Conservation (phyloP, 2,888 invertebrate species). For the Plebejus anna region DNA sequence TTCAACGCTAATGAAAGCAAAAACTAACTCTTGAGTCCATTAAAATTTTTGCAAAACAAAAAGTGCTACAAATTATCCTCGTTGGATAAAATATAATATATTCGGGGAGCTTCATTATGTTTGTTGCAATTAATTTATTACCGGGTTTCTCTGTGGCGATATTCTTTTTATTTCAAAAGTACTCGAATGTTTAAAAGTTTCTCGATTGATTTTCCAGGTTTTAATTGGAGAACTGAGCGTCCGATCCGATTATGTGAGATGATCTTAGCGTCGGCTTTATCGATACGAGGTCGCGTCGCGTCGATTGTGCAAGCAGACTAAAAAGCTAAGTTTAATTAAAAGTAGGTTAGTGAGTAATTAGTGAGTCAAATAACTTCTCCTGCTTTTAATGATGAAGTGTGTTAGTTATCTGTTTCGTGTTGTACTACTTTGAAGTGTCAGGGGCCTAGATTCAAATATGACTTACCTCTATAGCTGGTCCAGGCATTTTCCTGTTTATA, state of each 20-base stretch:
- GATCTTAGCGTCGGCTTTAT: constrained; percentile 10
- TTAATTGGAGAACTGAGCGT: constrained; percentile 22
- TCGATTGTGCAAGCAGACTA: constrained; percentile 9
- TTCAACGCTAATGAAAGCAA: constrained; percentile 16
- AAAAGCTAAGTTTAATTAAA: constrained; percentile 5
- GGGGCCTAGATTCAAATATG: neutral
- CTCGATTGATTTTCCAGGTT: constrained; percentile 16
- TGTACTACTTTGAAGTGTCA: too few relatives aligned
- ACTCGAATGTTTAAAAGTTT: constrained; percentile 11
- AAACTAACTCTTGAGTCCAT: constrained; percentile 14
- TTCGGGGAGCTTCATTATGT: neutral
- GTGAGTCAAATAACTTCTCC: neutral
- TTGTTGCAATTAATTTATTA: neutral
- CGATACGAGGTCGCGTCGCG: neutral
- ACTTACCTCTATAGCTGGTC: constrained; percentile 89
- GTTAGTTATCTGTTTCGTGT: neutral
- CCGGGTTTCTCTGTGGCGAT: neutral
- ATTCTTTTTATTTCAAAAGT: neutral
- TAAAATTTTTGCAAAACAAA: constrained; percentile 3
- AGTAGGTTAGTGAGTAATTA: neutral
- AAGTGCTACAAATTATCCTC: constrained; percentile 18
- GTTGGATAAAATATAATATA: neutral
- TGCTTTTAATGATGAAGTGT: neutral
- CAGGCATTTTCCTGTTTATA: constrained; percentile 92
- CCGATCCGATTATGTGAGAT: constrained; percentile 18